Base-by-base conservation (phyloP, 1,140 invertebrate genomes). In the Meteorus sp. region DNA sequence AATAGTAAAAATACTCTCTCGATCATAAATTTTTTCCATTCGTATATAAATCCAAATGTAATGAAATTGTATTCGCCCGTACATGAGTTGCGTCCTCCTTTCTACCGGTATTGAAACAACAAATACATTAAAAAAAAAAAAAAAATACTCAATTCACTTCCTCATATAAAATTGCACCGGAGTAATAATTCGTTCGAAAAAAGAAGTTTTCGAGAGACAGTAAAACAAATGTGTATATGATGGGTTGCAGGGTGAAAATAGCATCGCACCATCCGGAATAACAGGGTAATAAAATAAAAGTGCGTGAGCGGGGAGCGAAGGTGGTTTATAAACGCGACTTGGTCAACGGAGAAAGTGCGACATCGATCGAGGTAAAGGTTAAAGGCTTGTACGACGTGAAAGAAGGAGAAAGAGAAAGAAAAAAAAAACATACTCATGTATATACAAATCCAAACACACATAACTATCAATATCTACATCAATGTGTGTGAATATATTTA, bases 311-410 rank as follows among this genome's bases (percentile, higher is more conserved):
- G 48, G 62, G 56, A 53, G 58, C 66, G 62, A 22, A 55, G 53
- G 63, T 54, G 50, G 35, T n/a, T n/a, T n/a, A n/a, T n/a, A 55
- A 35, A 41, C 41, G 54, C 37, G 43, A 27, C 45, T 54, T 57
- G 60, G 61, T 62, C 64, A 67, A 59, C 69, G 74, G 76, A 76
- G 77, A 79, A 79, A 79, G 77, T 79, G 76, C 74, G 70, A 69
- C 64, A 19, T 27, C 68, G 64, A 72, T 74, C 71, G 75, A 77
- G 72, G 73, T 75, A 76, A 73, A 77, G 73, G 73, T 75, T 72
- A 75, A 73, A 70, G 33, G 31, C 19, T 23, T 13, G 7, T 33
- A 17, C n/a, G 27, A 11, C 33, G 47, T 17, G n/a, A 33, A 27
- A 17, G n/a, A 6, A 15, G 7, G 68, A 71, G 64, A 64, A 69